A percentile compares a stretch with the other conserved stretches of the same genome.
Evolutionary conservation across 2,113 vertebrate genomes (phyloP).

Genomic region (Cephalopterus ornatus): DNA sequence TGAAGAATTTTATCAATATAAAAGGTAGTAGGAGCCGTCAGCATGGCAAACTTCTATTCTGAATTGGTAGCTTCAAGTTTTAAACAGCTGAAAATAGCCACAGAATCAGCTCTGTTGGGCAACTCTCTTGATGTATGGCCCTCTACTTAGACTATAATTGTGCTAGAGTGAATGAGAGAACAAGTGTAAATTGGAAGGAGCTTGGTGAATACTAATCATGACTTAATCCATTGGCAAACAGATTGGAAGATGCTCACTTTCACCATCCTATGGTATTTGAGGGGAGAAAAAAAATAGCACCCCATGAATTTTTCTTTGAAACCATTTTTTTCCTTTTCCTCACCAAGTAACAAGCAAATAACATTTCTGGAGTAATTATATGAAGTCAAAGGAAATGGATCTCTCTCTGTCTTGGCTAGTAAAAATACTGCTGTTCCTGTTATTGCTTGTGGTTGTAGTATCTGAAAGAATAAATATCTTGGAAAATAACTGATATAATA

Average conservation of each 20-base stretch:
- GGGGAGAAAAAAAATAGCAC: neutral
- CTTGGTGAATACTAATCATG: neutral
- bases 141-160: neutral
- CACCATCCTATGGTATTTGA: neutral
- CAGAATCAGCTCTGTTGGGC: neutral
- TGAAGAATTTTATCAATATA: neutral
- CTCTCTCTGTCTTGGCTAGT: neutral
- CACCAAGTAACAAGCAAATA: neutral
- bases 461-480: neutral
- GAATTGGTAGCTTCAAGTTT: neutral
- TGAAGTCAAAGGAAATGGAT: neutral
- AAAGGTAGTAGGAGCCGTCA: neutral
- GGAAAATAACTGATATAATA: neutral
- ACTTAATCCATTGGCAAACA: neutral
- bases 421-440: neutral
- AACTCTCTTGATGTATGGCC: neutral
- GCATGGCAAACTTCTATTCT: neutral
- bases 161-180: neutral
- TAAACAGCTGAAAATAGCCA: neutral
- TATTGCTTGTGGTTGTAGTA: neutral
- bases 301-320: neutral
- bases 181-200: neutral
- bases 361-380: neutral
- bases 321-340: neutral
- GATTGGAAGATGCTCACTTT: neutral